Evolutionary conservation across 2,797 vertebrate genomes (phyloP), one percentile per base, ranked within the genome.

Genomic region (Urophycis tenuis): DNA sequence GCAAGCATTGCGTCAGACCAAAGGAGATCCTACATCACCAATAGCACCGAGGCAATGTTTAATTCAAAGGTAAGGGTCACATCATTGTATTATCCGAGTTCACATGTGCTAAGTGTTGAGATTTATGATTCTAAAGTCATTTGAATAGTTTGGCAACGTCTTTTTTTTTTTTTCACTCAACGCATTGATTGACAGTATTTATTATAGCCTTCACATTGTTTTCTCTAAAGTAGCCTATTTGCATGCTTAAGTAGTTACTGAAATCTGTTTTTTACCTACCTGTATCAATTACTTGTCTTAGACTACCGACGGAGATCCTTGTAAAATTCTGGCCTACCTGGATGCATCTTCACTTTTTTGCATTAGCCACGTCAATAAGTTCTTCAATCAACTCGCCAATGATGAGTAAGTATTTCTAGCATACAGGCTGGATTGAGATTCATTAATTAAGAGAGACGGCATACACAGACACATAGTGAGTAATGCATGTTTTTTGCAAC

Each of bases 321-420:
- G 75, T 94, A 74, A 94, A 94, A 94, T 98, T 79, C 86, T 98
- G 73, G 95, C 92, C 22, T 94, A 92, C 86, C 88, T 99, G 89
- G 95, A 98, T 88, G 90, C 90, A 1, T 84, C 81, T 0, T 89
- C 94, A 77, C 91, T 99, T 7, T 87, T 94, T 82, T 92, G 85
- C 80, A 30, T 92, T 11, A 92, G 93, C 72, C 92, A 94, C 53
- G 91, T 95, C 82, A 97, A 86, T 86, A 95, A 90, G 67, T 85
- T 33, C 78, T 93, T 98, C 85, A 88, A 91, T 85, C 87, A 92
- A 14, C 88, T 97, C 72, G 90, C 94, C 84, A 96, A 80, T 79
- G 93, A 94, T 88, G 95, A 97, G 97, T 99, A 93, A 94, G 96
- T 87, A 33, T 72, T 36, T 76, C 17, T n/a, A 69, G 41, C 29